phyloP scores from a whole-genome alignment of 2,888 invertebrate species.

The Tetanocera ferruginea region DNA sequence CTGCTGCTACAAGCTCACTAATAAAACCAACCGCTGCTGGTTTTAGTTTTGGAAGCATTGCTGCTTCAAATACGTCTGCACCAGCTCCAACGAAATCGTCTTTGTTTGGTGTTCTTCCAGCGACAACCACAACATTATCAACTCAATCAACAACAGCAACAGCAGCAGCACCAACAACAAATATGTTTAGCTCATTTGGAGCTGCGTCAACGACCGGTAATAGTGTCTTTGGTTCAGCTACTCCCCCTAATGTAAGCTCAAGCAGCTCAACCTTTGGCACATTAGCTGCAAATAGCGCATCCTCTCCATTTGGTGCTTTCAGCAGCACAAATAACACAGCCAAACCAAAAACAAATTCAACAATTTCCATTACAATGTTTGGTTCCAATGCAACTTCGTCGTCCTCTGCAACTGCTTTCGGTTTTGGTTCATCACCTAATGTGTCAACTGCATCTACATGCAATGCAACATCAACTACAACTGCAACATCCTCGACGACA shows the following conservation, averaged over 20 bases:
- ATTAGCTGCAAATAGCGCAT: conserved; percentile 22
- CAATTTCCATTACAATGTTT: conserved; percentile 42
- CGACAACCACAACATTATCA: conserved; percentile 40
- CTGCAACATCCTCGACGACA: conserved; percentile 45
- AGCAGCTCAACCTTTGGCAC: conserved; percentile 34
- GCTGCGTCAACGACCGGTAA: conserved; percentile 25
- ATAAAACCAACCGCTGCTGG: conserved; percentile 32
- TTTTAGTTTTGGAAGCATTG: conserved; percentile 21
- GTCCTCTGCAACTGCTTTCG: conserved; percentile 36
- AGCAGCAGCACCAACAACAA: conserved; percentile 34
- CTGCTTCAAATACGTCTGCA: conserved; percentile 19
- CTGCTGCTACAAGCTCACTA: conserved; percentile 21
- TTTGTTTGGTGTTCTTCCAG: neutral
- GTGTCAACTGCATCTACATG: conserved; percentile 5
- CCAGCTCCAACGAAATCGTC: conserved; percentile 1
- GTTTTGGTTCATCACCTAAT: conserved; percentile 14
- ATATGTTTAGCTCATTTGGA: conserved; percentile 37
- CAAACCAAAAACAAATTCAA: conserved; percentile 12
- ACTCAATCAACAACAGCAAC: conserved; percentile 31
- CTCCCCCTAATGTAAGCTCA: neutral
- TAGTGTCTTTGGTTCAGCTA: conserved; percentile 25
- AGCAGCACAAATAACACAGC: conserved; percentile 34
- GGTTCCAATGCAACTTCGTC: conserved; percentile 50
- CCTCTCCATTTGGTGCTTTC: conserved; percentile 37
- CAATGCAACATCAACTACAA: conserved; percentile 40